Base-by-base conservation (phyloP, 2,888 invertebrate species). In the Marronus borbonicus region DNA sequence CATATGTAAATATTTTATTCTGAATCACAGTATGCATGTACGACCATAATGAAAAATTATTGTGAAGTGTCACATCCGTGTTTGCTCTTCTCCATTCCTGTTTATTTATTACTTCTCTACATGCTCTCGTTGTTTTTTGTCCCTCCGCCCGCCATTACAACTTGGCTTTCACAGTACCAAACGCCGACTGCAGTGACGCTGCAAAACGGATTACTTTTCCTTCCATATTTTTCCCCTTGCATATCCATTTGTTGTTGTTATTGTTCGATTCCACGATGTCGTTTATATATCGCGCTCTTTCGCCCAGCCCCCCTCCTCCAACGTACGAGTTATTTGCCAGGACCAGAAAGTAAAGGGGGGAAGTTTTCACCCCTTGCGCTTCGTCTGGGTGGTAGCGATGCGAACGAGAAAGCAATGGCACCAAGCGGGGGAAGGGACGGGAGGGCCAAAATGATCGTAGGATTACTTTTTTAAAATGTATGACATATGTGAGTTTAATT, bases 401-500 rank as follows among this genome's bases (percentile, higher is more conserved):
- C 55, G 55, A 17, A 20, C 55, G 20, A 58, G n/a, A 17, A 8
- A 20, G 55, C 17, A 58, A 8, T 20, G 24, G 20, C 17, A 17
- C 8, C 17, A 24, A 58, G 2, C 20, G 10, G 20, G 55, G 2
- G 55, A 55, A 3, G 55, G 55, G 17, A 20, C 4, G 17, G 55
- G 74, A 55, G 39, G 20, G 55, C 14, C 7, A 20, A 8, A 55
- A 28, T 8, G 69, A 55, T 55, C 1, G 36, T 0, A 2, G 55
- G 55, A 58, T 55, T 36, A 70, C 70, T 70, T 20, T 70, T 70
- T 70, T 36, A 36, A 55, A 70, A 55, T 55, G 31, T 55, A 70
- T 70, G 70, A 70, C 55, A 70, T 70, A 70, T 31, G 70, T n/a
- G 55, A 58, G 55, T 70, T 70, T 55, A 70, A 70, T 70, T 70